Evolutionary conservation across 2,888 invertebrate species (phyloP).

Genomic region (Chironomus tentans): DNA sequence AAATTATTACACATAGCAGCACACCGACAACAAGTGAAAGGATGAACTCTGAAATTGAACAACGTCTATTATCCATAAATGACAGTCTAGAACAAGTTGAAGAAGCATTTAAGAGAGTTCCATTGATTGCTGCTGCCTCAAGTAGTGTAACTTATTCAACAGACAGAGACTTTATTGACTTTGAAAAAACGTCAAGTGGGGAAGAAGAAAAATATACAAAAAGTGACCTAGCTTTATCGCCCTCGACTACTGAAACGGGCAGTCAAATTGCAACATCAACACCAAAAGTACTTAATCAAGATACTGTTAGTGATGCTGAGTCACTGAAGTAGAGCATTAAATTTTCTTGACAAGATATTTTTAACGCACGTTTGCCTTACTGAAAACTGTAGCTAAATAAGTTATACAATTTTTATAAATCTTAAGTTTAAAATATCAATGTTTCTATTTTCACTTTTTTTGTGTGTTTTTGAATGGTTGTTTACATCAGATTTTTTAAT

Average conservation of each 20-base stretch:
- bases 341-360: too few relatives aligned
- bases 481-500: too few relatives aligned
- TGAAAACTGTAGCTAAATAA: too few relatives aligned
- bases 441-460: too few relatives aligned
- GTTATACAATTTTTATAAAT: too few relatives aligned
- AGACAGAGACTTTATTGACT: constrained; percentile 16
- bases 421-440: too few relatives aligned
- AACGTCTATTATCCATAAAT: constrained; percentile 32
- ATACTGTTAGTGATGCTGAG: not conserved
- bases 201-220: not conserved
- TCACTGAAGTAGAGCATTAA: too few relatives aligned
- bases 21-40: not conserved
- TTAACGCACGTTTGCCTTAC: too few relatives aligned
- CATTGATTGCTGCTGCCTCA: not conserved
- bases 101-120: constrained; percentile 30
- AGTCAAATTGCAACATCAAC: not conserved
- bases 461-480: too few relatives aligned
- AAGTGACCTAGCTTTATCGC: not conserved
- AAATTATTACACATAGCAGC: not conserved
- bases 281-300: not conserved
- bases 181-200: not conserved
- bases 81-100: constrained; percentile 32
- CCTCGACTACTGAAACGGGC: not conserved
- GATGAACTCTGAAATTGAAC: constrained; percentile 30
- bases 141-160: constrained; percentile 10